A percentile compares a stretch with the other conserved stretches of the same genome.
phyloP scores from a whole-genome alignment of 2,888 invertebrate species.

The Unio delphinus region DNA sequence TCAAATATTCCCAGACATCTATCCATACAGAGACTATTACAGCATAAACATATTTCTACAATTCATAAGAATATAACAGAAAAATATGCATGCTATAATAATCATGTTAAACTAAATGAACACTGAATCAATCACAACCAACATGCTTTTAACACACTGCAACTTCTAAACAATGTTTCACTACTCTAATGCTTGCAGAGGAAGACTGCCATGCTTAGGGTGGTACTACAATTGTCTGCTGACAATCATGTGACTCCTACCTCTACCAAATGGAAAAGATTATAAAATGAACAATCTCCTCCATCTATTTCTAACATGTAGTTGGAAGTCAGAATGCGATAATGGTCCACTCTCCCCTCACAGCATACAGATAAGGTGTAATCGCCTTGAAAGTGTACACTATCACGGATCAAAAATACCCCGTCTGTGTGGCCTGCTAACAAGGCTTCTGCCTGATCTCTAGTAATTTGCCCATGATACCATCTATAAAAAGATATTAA shows the following conservation, averaged over 20 bases:
- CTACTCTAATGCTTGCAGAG: no score
- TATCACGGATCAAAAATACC: conserved; percentile 96
- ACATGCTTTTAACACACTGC: no score
- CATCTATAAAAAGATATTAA: conserved; percentile 77
- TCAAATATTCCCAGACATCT: no score
- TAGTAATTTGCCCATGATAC: conserved; percentile 97
- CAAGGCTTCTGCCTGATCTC: conserved; percentile 93
- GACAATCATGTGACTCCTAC: conserved; percentile 73
- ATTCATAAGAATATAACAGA: no score
- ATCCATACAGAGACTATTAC: no score
- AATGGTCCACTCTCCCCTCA: conserved; percentile 91
- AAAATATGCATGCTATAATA: no score
- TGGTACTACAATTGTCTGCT: neutral
- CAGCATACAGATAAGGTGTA: conserved; percentile 94
- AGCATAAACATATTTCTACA: no score
- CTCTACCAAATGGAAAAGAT: conserved; percentile 92
- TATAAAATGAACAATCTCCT: conserved; percentile 93
- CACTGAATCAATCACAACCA: no score
- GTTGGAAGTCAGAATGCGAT: conserved; percentile 87
- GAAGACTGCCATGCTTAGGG: no score
- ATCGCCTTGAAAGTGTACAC: conserved; percentile 98
- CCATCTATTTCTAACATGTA: conserved; percentile 93
- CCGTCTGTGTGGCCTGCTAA: conserved; percentile 77
- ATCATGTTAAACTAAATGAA: no score
- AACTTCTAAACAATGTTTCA: no score